Evolutionary conservation across 2,113 vertebrate species (phyloP), one percentile per base, ranked within the genome.

Genomic region (Nansenia antarctica): DNA sequence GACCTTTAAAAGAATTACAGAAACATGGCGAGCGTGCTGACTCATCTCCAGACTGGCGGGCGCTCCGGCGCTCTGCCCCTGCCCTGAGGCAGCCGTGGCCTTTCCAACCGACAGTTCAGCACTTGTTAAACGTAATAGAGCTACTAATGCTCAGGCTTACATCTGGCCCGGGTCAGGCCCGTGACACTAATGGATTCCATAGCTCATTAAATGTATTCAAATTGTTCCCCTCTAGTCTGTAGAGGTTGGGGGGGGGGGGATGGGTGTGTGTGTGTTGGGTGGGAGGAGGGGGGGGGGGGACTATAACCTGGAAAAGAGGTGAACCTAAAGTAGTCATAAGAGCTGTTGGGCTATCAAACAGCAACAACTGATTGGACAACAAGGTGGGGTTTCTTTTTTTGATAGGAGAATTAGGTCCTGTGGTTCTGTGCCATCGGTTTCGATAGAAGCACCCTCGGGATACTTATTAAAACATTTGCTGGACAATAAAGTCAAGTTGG

Each of bases 1-100:
- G 82, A 88, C 82, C 84, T 86, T 90, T 85, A 55, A 31, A 69
- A 64, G 58, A 79, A 77, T 60, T 54, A 70, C 49, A 29, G 31
- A 58, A 61, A 66, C 59, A 42, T 47, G 18, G 29, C 49, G 39
- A 32, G 42, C 57, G 27, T 45, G 35, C 22, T 47, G 27, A 69
- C 72, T 78, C 60, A 54, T 31, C 57, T 52, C 54, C 69, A 61
- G 52, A 31, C 30, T 59, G 2, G 55, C 15, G 18, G 5, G n/a
- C 65, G 37, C 53, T 59, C 47, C 54, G 62, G 29, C 27, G 14
- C n/a, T 14, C 11, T 26, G 52, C 9, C 39, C 32, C 14, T 65
- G 37, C 39, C 69, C 67, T 9, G 9, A 66, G 58, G 67, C 60
- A 20, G 9, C 42, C 24, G 1, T 77, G 69, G 70, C 78, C 82